phyloP scores from a whole-genome alignment of 1,140 invertebrate species.

The Pseudomyrmex pallidus region DNA sequence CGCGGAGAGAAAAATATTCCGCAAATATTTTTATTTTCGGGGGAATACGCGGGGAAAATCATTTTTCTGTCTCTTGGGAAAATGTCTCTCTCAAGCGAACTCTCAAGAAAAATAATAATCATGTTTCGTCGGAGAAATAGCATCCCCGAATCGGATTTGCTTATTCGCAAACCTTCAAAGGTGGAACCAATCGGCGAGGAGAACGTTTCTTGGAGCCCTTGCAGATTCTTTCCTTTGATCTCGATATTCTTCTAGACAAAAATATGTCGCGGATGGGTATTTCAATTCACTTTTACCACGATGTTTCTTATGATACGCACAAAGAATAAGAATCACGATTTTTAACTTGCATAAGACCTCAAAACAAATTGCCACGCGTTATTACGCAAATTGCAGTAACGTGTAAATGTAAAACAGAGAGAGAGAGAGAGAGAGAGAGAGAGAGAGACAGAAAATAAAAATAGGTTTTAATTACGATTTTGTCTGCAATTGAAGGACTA shows the following conservation, averaged over 20 bases:
- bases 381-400: constrained; percentile 12
- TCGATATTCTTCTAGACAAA: background rate
- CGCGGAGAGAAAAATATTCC: background rate
- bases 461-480: constrained; percentile 22
- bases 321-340: constrained; percentile 30
- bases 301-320: background rate
- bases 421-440: too few relatives aligned
- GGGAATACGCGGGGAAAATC: background rate
- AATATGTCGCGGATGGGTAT: constrained; percentile 3
- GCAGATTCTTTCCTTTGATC: constrained; percentile 14
- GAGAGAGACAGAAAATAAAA: background rate
- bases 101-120: constrained; percentile 25
- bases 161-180: constrained; percentile 50
- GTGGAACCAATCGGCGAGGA: constrained; percentile 38
- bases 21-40: constrained; percentile 28
- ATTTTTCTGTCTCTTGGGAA: background rate
- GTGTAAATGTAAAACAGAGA: constrained; percentile 24
- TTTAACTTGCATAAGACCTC: background rate
- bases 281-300: constrained; percentile 11
- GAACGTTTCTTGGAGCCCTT: background rate
- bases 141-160: constrained; percentile 23
- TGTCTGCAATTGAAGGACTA: constrained; percentile 19
- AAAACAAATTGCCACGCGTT: constrained; percentile 1
- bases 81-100: background rate
- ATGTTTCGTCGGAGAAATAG: background rate